Percentiles rank a stretch among this genome's conserved stretches.
These are phyloP conservation scores for Lophotis ruficrista DNA, from an alignment of 2,113 vertebrate species.

Conservation along the genomic window DNA sequence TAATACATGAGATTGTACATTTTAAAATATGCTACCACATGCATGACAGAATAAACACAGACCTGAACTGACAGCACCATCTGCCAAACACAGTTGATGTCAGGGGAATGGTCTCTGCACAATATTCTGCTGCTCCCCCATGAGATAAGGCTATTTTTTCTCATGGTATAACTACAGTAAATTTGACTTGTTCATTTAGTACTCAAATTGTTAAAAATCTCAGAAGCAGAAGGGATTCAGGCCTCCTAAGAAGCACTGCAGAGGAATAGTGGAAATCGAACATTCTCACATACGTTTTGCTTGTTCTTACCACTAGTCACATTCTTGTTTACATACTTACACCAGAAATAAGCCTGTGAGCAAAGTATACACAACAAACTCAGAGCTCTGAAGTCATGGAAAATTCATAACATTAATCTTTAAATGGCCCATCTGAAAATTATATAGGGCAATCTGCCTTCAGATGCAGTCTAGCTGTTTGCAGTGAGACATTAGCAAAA, in stretches of 20 bases:
- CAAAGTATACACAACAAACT: neutral
- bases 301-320: neutral
- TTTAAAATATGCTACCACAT: constrained; percentile 82
- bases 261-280: neutral
- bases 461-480: constrained; percentile 32
- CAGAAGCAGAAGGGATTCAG: neutral
- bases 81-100: constrained; percentile 84
- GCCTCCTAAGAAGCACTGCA: neutral
- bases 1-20: constrained; percentile 82
- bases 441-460: constrained; percentile 1
- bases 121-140: constrained; percentile 73
- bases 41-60: constrained; percentile 84
- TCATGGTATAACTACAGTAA: constrained; percentile 73
- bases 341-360: neutral
- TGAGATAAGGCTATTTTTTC: constrained; percentile 79
- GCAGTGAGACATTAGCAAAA: neutral
- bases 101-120: constrained; percentile 73
- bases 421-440: constrained; percentile 3
- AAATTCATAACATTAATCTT: constrained; percentile 44
- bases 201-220: constrained; percentile 72
- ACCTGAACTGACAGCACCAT: constrained; percentile 85
- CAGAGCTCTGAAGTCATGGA: neutral
- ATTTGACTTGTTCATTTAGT: constrained; percentile 81
- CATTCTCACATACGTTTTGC: neutral
- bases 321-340: neutral